These are phyloP conservation scores for Dione juno DNA, from an alignment of 2,888 invertebrate species.

Conservation along the genomic window DNA sequence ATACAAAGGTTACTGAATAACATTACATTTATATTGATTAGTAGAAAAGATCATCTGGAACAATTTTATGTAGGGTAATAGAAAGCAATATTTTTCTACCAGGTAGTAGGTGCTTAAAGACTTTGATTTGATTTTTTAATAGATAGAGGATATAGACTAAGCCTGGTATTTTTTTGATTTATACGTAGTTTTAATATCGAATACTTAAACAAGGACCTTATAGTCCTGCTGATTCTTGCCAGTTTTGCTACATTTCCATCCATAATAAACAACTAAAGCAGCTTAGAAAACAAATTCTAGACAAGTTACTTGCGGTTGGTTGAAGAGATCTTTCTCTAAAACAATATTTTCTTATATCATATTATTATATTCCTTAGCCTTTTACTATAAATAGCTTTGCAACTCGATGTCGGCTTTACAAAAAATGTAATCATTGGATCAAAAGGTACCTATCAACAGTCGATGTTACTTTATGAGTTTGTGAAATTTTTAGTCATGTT, in stretches of 20 bases:
- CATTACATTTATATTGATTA: constrained; percentile 59
- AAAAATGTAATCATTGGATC: constrained; percentile 80
- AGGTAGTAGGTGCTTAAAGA: constrained; percentile 76
- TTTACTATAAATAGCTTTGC: constrained; percentile 76
- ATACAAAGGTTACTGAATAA: constrained; percentile 59
- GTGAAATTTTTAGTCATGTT: constrained; percentile 55
- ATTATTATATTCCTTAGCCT: constrained; percentile 74
- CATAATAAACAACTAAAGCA: constrained; percentile 70
- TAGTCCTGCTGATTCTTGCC: constrained; percentile 75
- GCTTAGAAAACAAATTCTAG: constrained; percentile 69
- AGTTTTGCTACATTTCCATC: constrained; percentile 78
- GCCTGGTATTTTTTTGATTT: constrained; percentile 74
- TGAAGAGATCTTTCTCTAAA: constrained; percentile 61
- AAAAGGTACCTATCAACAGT: constrained; percentile 79
- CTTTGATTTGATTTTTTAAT: constrained; percentile 64
- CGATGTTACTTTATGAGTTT: constrained; percentile 72
- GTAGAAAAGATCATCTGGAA: constrained; percentile 66
- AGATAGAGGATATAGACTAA: constrained; percentile 70
- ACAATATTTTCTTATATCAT: constrained; percentile 74
- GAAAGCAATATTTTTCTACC: constrained; percentile 76
- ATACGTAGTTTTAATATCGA: constrained; percentile 69
- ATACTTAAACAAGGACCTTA: constrained; percentile 58
- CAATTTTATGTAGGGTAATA: constrained; percentile 78
- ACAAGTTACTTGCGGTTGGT: constrained; percentile 68
- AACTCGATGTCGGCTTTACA: constrained; percentile 81